Base-by-base conservation (phyloP, 2,113 vertebrate species). In the Pluvialis apricaria region DNA sequence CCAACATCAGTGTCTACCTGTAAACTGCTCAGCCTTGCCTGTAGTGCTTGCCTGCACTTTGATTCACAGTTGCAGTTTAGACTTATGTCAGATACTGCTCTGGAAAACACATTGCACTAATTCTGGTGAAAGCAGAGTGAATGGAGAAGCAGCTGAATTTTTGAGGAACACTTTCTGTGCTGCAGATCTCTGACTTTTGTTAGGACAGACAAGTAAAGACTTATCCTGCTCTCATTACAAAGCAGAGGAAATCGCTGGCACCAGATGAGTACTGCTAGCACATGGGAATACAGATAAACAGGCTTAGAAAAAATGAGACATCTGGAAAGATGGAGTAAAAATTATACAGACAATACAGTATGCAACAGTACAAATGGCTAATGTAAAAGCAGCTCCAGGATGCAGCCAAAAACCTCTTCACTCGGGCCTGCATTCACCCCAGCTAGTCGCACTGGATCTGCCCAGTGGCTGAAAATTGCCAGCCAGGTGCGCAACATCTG, bases 231-330 rank as follows among this genome's bases (percentile, higher is more conserved):
- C 17, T 94, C 49, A 29, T 72, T 84, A 57, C 90, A 91, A 77
- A 89, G 65, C 57, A 79, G 62, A 80, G 80, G 44, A 90, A 83
- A 76, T 95, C 86, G 54, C 49, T 93, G 82, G 80, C 90, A 66
- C 77, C 73, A 47, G 57, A 75, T 62, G 65, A 54, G 22, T 61
- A 14, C 60, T 75, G 51, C 82, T 68, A n/a, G 49, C 82, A 72
- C 71, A 71, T 61, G 75, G 58, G 78, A 95, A 82, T 82, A 51
- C 58, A 87, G 83, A 65, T 77, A 95, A 94, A 93, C 60, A 94
- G 68, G 54, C 76, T 93, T 75, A 82, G 84, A 90, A 92, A 89
- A 93, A 65, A 44, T 28, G 26, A 90, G 76, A 82, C 66, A 80
- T 45, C 81, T 89, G 88, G 85, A 85, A 92, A 77, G 62, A 73